phyloP scores from a whole-genome alignment of 2,113 vertebrate species.

The Cyprinodon variegatus region DNA sequence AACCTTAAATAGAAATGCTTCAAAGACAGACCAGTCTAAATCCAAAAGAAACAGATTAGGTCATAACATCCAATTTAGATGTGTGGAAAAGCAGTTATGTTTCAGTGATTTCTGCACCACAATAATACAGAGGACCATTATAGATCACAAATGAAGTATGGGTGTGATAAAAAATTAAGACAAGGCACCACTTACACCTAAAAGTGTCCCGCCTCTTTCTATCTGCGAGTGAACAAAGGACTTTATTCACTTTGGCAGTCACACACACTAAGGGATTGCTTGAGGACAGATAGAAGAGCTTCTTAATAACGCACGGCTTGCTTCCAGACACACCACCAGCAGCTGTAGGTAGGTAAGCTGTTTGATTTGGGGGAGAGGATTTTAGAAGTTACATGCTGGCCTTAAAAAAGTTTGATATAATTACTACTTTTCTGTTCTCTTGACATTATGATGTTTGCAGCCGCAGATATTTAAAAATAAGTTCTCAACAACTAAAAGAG shows the following conservation, averaged over 20 bases:
- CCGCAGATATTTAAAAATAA: neutral
- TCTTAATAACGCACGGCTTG: neutral
- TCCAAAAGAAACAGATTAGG: neutral
- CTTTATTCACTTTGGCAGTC: slow-evolving; percentile 19
- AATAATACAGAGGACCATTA: neutral
- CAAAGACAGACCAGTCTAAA: neutral
- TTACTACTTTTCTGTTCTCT: neutral
- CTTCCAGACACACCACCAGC: slow-evolving; percentile 21
- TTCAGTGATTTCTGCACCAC: neutral
- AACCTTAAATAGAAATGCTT: neutral
- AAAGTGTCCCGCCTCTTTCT: slow-evolving; percentile 52
- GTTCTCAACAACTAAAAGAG: neutral
- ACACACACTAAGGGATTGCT: slow-evolving; percentile 6
- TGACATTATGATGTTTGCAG: neutral
- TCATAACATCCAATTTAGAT: neutral
- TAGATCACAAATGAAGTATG: slow-evolving; percentile 17
- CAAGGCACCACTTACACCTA: slow-evolving; percentile 21
- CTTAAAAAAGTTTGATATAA: neutral
- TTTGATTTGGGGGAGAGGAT: slow-evolving; percentile 3
- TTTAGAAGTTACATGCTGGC: neutral
- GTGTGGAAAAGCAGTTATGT: neutral
- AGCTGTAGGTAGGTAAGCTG: slow-evolving; percentile 62
- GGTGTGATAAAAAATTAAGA: slow-evolving; percentile 23
- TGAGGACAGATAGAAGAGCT: slow-evolving; percentile 5
- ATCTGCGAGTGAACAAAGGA: slow-evolving; percentile 34